Base-by-base conservation (phyloP, 1,140 invertebrate species). In the Epicauta chinensis region DNA sequence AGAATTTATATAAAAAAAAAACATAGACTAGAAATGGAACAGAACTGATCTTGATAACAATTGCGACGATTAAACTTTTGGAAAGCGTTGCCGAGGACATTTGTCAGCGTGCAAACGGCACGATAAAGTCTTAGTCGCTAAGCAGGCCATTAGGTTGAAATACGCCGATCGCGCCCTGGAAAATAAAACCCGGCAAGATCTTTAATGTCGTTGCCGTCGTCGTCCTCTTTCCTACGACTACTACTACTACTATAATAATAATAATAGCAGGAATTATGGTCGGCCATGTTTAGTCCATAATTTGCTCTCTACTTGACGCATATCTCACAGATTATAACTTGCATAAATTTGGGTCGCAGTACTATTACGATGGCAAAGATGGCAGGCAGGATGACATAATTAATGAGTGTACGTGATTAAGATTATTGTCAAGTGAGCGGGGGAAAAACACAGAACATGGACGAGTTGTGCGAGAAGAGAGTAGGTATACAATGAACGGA, bases 361-460 rank as follows among this genome's bases (percentile, higher is more conserved):
- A n/a, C n/a, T n/a, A n/a, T n/a, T 34, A 7, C 46, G 36, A 17
- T 44, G 39, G 56, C 32, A 48, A 60, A 62, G 55, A 60, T 56
- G 54, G 51, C 46, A 52, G 54, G 51, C 46, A 52, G 46, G 48
- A 34, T n/a, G 59, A 57, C 53, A 64, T 64, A 64, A 64, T 64
- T 64, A 64, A 64, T 61, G 62, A 54, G 55, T 54, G 53, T 63
- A 63, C 62, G 62, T 61, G 59, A 62, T 64, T 63, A 63, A 57
- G 60, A 64, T 64, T 64, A 55, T n/a, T 57, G 61, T 62, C 56
- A 52, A 42, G 51, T 50, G 43, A n/a, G n/a, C n/a, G n/a, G 32
- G 32, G 50, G 53, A 60, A 60, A 60, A 58, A 55, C 59, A 55
- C 45, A 34, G 46, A 40, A n/a, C n/a, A n/a, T n/a, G n/a, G n/a